These are phyloP conservation scores for Lithobates pipiens DNA, from an alignment of 2,797 vertebrate genomes.

Conservation along the genomic window DNA sequence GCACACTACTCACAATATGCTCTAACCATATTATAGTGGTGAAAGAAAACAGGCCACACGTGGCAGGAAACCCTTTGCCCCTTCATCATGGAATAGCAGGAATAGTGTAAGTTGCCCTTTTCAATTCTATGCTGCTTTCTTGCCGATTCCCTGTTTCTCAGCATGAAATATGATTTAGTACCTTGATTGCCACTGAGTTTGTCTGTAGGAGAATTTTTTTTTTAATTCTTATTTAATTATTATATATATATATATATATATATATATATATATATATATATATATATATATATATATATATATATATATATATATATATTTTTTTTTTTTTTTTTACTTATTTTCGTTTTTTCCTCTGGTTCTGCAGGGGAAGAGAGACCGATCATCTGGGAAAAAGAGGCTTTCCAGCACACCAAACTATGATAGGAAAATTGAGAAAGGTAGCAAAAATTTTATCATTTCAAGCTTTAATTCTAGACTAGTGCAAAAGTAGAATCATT, in stretches of 20 bases:
- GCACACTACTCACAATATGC: background rate
- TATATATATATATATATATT: too few species aligned
- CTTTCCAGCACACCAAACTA: slow-evolving; percentile 82
- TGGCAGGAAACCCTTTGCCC: slow-evolving; percentile 56
- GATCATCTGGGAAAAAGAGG: slow-evolving; percentile 70
- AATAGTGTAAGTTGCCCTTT: slow-evolving; percentile 43
- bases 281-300: too few species aligned
- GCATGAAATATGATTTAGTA: background rate
- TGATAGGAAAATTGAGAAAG: slow-evolving; percentile 71
- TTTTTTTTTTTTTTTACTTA: background rate
- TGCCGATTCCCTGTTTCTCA: too few species aligned
- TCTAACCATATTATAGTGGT: background rate
- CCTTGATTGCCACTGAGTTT: background rate
- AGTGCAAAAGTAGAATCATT: too few species aligned
- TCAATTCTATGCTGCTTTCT: too few species aligned
- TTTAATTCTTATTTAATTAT: too few species aligned
- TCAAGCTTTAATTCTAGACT: too few species aligned
- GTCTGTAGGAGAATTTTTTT: background rate
- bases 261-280: too few species aligned
- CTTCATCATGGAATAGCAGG: slow-evolving; percentile 63
- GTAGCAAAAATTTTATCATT: slow-evolving; percentile 60
- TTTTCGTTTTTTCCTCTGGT: background rate
- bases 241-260: too few species aligned
- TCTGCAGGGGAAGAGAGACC: background rate
- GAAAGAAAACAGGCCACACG: slow-evolving; percentile 43